Evolutionary conservation across 2,797 vertebrate genomes (phyloP), one percentile per base, ranked within the genome.

Genomic region (Alosa sapidissima): DNA sequence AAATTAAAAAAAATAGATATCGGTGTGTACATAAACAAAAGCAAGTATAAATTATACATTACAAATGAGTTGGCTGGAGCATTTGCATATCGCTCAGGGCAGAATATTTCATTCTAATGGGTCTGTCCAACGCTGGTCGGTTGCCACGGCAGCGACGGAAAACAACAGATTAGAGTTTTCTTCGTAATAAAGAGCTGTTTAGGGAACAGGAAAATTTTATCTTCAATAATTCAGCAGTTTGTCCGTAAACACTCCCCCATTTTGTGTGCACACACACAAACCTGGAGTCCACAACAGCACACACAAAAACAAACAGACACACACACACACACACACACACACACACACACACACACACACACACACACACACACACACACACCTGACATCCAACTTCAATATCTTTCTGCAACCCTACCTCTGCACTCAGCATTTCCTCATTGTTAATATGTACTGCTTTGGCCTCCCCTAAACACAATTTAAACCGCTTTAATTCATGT

Each of bases 31-130:
- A 81, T 68, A 86, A 89, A 85, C 51, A 89, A 91, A 90, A 86
- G 41, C 89, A 13, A 89, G 52, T 47, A 91, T 92, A 89, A 90
- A 93, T 89, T 86, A 93, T 92, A 91, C 89, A 92, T 91, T 83
- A 93, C 90, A 95, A 94, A 95, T 94, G 94, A 94, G 91, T 88
- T 91, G 92, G 95, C 93, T 95, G 94, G 94, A 92, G 91, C 90
- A 95, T 96, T 94, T 96, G 93, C 94, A 95, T 96, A 95, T 93
- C 89, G 92, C 95, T 94, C 92, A 89, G 33, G 96, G 94, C 95
- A 89, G 93, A 91, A 92, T 94, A 89, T 91, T 90, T 94, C 93
- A 94, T 94, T 95, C 93, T 95, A 95, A 96, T 93, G 93, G 95
- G 93, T 91, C 91, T 94, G 94, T 94, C 93, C 94, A 91, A 93